These are phyloP conservation scores for Otolemur crassicaudatus DNA, from an alignment of 2,797 vertebrate genomes.

Conservation along the genomic window DNA sequence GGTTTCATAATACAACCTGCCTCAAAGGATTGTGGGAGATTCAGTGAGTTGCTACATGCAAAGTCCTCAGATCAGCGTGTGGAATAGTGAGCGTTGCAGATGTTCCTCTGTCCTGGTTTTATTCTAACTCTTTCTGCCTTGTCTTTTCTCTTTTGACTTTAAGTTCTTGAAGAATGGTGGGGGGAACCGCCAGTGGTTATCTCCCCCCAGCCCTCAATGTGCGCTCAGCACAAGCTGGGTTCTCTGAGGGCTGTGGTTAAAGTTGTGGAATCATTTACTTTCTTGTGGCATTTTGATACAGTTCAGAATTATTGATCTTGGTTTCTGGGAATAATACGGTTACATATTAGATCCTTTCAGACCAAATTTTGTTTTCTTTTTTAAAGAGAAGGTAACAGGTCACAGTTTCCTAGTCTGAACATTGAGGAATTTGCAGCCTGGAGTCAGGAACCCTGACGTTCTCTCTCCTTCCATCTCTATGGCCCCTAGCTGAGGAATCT, in stretches of 20 bases:
- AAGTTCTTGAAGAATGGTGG: not conserved
- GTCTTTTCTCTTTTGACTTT: not conserved
- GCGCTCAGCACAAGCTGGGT: not conserved
- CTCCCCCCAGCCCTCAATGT: not conserved
- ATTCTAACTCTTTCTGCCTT: not conserved
- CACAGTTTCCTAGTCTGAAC: not conserved
- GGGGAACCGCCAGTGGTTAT: not conserved
- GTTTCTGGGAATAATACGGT: constrained; percentile 81
- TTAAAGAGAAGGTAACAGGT: constrained; percentile 29
- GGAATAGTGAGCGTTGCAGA: not conserved
- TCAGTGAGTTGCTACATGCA: accelerated
- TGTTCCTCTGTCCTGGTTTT: not conserved
- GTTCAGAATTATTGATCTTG: constrained; percentile 82
- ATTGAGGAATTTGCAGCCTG: accelerated
- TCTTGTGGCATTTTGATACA: constrained; percentile 82
- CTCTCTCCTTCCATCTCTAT: not conserved
- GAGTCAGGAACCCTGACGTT: not conserved
- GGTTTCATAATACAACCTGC: not conserved
- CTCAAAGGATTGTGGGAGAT: not conserved
- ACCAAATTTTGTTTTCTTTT: constrained; percentile 68
- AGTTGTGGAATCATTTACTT: constrained; percentile 76
- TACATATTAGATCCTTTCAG: constrained; percentile 69
- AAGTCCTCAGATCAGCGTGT: not conserved
- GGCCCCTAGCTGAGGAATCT: not conserved
- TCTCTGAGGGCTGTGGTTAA: constrained; percentile 33